phyloP scores from a whole-genome alignment of 2,113 vertebrate species.

The Tonatia bakeri region DNA sequence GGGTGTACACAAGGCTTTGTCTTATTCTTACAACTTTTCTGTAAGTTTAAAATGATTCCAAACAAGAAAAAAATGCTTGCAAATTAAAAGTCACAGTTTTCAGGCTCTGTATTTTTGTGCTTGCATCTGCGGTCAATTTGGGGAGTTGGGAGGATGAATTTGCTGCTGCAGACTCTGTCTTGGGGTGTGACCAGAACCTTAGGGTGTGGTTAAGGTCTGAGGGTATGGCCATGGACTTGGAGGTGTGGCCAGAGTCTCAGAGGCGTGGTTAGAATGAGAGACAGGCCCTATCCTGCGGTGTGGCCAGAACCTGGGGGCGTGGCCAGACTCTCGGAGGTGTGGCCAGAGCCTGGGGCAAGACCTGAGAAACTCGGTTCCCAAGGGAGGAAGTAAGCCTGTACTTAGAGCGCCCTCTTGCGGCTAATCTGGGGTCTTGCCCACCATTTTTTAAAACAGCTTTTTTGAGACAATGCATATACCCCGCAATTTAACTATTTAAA shows the following conservation, averaged over 20 bases:
- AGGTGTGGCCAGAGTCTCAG: not conserved
- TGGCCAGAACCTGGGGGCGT: not conserved
- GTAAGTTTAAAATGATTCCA: not conserved
- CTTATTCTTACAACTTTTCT: not conserved
- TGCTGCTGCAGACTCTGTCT: not conserved
- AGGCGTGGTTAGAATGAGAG: not conserved
- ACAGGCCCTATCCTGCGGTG: not conserved
- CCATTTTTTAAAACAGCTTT: not conserved
- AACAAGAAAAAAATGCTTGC: not conserved
- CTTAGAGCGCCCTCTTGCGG: slow-evolving; percentile 48
- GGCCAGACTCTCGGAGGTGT: not conserved
- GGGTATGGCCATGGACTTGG: not conserved
- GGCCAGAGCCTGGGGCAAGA: not conserved
- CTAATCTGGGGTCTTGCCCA: not conserved
- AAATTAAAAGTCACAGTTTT: not conserved
- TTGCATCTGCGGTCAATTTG: not conserved
- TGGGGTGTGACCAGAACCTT: not conserved
- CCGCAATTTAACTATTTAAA: not conserved
- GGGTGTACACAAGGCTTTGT: not conserved
- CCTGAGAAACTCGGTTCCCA: not conserved
- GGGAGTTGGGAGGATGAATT: not conserved
- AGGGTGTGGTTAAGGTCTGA: not conserved
- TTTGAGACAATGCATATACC: not conserved
- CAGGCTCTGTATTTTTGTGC: not conserved
- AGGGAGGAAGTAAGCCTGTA: not conserved